A percentile compares a stretch with the other conserved stretches of the same genome.
These are phyloP conservation scores for Mesocentrotus franciscanus DNA, from an alignment of 53 echinoderm and acorn worm species.

Conservation along the genomic window DNA sequence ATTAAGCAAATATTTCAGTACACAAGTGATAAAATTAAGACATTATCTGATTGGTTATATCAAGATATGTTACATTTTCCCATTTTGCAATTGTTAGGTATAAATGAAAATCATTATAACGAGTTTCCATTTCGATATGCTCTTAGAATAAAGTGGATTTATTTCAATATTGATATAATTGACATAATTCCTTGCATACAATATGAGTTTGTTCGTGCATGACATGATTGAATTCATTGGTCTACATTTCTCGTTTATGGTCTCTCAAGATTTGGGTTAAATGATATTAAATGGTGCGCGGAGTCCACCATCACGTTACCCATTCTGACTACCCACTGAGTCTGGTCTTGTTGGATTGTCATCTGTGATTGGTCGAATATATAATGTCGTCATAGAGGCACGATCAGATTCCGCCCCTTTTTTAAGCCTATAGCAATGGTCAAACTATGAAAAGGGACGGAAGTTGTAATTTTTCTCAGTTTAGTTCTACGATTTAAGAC, in stretches of 20 bases:
- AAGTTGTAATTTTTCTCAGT: constrained; percentile 29
- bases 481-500: not conserved
- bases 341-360: not conserved
- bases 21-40: too few species aligned
- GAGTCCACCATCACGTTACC: not conserved
- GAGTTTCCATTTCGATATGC: not conserved
- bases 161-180: not conserved
- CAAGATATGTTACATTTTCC: too few species aligned
- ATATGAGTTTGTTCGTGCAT: not conserved
- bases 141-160: not conserved
- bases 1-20: too few species aligned
- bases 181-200: not conserved
- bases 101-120: not conserved
- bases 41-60: too few species aligned
- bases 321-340: not conserved
- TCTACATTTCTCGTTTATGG: not conserved
- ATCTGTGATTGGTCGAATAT: constrained; percentile 2
- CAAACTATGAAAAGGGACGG: constrained; percentile 12
- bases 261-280: constrained; percentile 13
- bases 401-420: not conserved
- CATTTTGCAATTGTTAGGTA: too few species aligned
- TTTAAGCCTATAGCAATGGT: not conserved
- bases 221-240: not conserved
- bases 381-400: not conserved
- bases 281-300: not conserved